Base-by-base conservation (phyloP, 2,113 vertebrate species). In the Larimichthys crocea region DNA sequence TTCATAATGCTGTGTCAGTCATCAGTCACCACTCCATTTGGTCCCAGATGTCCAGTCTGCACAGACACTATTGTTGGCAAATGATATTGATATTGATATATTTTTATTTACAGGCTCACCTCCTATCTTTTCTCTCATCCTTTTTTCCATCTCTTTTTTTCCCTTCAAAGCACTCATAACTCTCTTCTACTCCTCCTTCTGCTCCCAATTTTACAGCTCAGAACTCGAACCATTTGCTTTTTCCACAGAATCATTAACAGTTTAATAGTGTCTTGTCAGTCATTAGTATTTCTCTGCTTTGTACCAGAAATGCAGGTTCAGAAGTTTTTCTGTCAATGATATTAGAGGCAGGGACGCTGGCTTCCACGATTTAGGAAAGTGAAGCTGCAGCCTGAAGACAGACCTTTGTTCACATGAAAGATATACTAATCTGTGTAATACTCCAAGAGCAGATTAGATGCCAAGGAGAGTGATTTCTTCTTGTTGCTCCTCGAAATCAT, bases 371-470 rank as follows among this genome's bases (percentile, higher is more conserved):
- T 77, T 75, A 46, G 57, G 20, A 16, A 73, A 65, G 71, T 61
- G 55, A 62, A 72, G 44, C 53, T 72, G 48, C 46, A 24, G 70
- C 17, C 10, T 49, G 53, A 55, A 31, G 70, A 67, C 85, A 50
- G 63, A 50, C 63, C 64, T 79, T 73, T 76, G 67, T 85, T 76
- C 50, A 72, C 64, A 73, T 74, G 63, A 80, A 64, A 66, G 29
- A 86, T 86, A 60, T 50, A 82, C 63, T 86, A 88, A 86, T 88
- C 83, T 83, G 73, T 77, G 72, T 73, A 80, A 80, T 73, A 72
- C 66, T 80, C 44, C 31, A 46, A 76, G 76, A 83, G 63, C 76
- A 83, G 76, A 86, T 86, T 83, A 80, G 59, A 86, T 83, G 83
- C 83, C 87, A 88, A 60, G 44, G 63, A 77, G 67, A 88, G 53